Evolutionary conservation across 2,888 invertebrate genomes (phyloP), one percentile per base, ranked within the genome.

Genomic region (Venusia cambrica): DNA sequence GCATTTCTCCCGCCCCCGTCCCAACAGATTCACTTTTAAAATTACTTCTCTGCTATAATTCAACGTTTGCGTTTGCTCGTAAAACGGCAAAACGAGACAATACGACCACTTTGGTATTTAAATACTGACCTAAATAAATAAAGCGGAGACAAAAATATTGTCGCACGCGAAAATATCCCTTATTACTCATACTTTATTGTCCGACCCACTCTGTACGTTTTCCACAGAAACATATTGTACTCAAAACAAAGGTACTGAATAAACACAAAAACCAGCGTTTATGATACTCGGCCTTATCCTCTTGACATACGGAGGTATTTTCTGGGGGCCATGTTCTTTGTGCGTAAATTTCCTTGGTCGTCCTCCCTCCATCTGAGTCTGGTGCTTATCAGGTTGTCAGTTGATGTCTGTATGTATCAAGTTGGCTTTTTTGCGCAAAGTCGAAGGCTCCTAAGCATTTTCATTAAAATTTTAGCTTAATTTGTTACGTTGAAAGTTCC

Each of bases 71-170:
- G 37, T 34, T 30, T 18, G 12, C 31, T 28, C 37, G 28, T 21
- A 28, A 43, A 41, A 30, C 13, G 28, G 17, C 28, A 24, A 35
- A 41, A 35, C 43, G 40, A 44, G 39, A 54, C 45, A 52, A 46
- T 38, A 38, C 25, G 19, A 11, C 43, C 34, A 41, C 51, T 55
- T 58, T 54, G 40, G 34, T 52, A 59, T 65, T 64, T 57, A 55
- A 58, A 62, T 56, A 49, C 45, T 53, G 61, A 58, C 66, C 70
- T 46, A 58, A 62, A 68, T 63, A 57, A 56, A 57, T 60, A 52
- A 55, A 51, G 41, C 31, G 22, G 33, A 20, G 31, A 37, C 41
- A 45, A 59, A 60, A 60, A 56, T 51, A 48, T 44, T 53, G 37
- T 24, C 18, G 39, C 42, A 64, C 68, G 57, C 47, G 50, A 63